A percentile compares a stretch with the other conserved stretches of the same genome.
These are phyloP conservation scores for Troides helena DNA, from an alignment of 2,888 invertebrate genomes.

Conservation along the genomic window DNA sequence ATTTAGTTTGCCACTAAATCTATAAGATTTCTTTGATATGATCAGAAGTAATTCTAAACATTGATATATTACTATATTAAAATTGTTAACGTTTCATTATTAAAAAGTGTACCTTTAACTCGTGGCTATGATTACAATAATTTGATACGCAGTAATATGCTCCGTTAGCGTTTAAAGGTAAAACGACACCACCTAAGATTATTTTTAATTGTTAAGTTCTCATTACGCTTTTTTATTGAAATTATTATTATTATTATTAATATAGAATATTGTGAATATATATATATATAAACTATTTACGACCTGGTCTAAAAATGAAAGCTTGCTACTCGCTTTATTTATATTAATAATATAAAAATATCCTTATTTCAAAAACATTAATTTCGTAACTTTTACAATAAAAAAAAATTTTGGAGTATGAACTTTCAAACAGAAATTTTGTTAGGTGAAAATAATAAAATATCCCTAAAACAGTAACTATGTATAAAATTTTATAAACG, in stretches of 20 bases:
- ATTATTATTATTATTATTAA: neutral
- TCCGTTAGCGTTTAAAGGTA: constrained; percentile 34
- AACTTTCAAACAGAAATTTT: neutral
- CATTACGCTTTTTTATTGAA: neutral
- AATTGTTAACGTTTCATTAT: neutral
- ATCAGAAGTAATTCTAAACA: neutral
- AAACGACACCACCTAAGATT: constrained; percentile 34
- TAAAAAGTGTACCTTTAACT: neutral
- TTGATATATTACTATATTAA: neutral
- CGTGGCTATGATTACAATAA: constrained; percentile 6
- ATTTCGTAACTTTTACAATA: too few species aligned
- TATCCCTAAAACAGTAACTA: neutral
- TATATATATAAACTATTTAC: neutral
- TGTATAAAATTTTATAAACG: neutral
- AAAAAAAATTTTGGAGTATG: too few species aligned
- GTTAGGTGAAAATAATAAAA: neutral
- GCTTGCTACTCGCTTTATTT: too few species aligned
- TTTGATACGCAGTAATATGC: constrained; percentile 36
- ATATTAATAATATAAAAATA: too few species aligned
- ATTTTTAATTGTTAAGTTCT: neutral
- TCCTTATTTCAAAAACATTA: too few species aligned
- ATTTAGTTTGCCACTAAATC: too few species aligned
- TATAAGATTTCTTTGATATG: neutral
- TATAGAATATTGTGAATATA: neutral
- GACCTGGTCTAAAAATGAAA: neutral